These are phyloP conservation scores for Acutogordius australiensis DNA, from an alignment of 2,888 invertebrate genomes.

Conservation along the genomic window DNA sequence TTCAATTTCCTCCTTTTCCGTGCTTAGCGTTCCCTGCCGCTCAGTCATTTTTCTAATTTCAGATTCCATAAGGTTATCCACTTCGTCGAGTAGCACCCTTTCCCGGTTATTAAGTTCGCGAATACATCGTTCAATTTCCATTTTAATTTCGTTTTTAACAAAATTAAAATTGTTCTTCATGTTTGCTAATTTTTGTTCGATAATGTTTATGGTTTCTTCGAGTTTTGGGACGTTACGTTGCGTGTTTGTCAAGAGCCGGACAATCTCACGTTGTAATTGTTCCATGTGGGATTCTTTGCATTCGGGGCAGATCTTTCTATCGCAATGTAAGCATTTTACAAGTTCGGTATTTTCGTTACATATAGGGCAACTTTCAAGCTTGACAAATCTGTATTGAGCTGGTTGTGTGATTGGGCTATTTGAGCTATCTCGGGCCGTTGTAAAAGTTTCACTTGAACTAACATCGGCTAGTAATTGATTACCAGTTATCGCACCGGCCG, in stretches of 20 bases:
- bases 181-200: slow-evolving; percentile 6
- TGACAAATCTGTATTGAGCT: not conserved
- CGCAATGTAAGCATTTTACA: slow-evolving; percentile 60
- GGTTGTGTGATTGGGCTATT: too few species aligned
- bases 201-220: slow-evolving; percentile 3
- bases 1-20: slow-evolving; percentile 7
- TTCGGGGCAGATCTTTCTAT: slow-evolving; percentile 76
- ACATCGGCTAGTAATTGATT: not conserved
- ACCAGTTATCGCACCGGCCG: not conserved
- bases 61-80: slow-evolving; percentile 10
- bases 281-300: slow-evolving; percentile 81
- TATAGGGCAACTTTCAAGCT: slow-evolving; percentile 18
- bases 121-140: slow-evolving; percentile 7
- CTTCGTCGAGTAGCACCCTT: not conserved
- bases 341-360: slow-evolving; percentile 23
- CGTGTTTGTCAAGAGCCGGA: slow-evolving; percentile 1
- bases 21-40: not conserved
- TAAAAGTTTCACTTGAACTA: not conserved
- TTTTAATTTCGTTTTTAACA: slow-evolving; percentile 11
- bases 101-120: slow-evolving; percentile 7
- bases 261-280: slow-evolving; percentile 48
- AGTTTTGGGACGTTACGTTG: slow-evolving; percentile 7
- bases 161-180: slow-evolving; percentile 6
- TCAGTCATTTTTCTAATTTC: slow-evolving; percentile 9
- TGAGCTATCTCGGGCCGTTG: not conserved